Evolutionary conservation across 2,888 invertebrate species (phyloP).

Genomic region (Romanomermis culicivorax): DNA sequence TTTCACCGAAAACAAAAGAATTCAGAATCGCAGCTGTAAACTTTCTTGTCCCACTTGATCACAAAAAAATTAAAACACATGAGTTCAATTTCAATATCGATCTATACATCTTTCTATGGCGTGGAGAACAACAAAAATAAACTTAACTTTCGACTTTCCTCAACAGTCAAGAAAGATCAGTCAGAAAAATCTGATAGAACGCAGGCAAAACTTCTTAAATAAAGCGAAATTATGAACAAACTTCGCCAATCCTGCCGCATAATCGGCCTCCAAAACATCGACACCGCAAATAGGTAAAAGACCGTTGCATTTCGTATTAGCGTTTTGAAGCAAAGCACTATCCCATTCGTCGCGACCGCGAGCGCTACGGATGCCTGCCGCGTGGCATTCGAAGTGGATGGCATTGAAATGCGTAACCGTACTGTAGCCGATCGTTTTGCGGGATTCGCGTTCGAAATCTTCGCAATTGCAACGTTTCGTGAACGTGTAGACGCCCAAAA

Average conservation of each 20-base stretch:
- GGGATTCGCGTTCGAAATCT: slow-evolving; percentile 64
- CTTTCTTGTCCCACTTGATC: too few species aligned
- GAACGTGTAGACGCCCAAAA: slow-evolving; percentile 85
- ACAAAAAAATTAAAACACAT: too few species aligned
- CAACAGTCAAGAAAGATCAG: too few species aligned
- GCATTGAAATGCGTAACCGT: slow-evolving; percentile 96
- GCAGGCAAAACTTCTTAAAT: too few species aligned
- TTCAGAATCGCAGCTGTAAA: too few species aligned
- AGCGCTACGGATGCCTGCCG: slow-evolving; percentile 55
- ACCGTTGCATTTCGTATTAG: slow-evolving; percentile 90
- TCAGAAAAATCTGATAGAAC: too few species aligned
- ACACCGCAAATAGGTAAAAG: slow-evolving; percentile 89
- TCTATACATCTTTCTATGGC: too few species aligned
- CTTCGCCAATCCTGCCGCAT: slow-evolving; percentile 73
- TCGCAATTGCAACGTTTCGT: slow-evolving; percentile 83
- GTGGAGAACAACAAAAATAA: too few species aligned
- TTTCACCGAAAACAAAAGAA: too few species aligned
- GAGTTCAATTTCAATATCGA: too few species aligned
- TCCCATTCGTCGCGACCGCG: slow-evolving; percentile 82
- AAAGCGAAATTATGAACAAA: too few species aligned
- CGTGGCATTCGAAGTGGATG: slow-evolving; percentile 92
- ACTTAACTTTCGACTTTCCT: too few species aligned
- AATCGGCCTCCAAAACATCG: slow-evolving; percentile 69
- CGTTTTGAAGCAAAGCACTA: slow-evolving; percentile 86
- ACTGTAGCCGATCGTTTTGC: slow-evolving; percentile 58